These are phyloP conservation scores for Hypomecis punctinalis DNA, from an alignment of 2,888 invertebrate species.

Conservation along the genomic window DNA sequence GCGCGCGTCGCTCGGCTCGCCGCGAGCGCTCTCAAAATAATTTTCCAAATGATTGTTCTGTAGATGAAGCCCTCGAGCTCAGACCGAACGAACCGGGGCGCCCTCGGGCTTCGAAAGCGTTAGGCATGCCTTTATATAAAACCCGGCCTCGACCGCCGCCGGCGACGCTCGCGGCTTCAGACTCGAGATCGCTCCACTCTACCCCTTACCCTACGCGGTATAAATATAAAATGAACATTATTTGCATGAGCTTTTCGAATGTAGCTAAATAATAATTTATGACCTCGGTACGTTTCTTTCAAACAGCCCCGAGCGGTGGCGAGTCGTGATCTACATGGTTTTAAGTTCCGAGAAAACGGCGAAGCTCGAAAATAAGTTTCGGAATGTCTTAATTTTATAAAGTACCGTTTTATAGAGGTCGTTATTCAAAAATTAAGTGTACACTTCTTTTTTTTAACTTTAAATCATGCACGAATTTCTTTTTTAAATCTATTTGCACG, in stretches of 20 bases:
- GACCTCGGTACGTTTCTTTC: slow-evolving; percentile 55
- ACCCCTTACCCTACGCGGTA: neutral
- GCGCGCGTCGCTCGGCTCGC: slow-evolving; percentile 45
- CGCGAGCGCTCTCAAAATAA: slow-evolving; percentile 71
- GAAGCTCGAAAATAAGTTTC: neutral
- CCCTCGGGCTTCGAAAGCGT: slow-evolving; percentile 63
- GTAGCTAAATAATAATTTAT: slow-evolving; percentile 64
- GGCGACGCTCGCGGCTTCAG: slow-evolving; percentile 41
- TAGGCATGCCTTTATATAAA: slow-evolving; percentile 64
- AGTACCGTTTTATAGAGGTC: neutral
- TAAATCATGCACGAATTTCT: too few relatives aligned
- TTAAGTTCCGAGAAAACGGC: slow-evolving; percentile 33
- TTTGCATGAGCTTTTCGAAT: slow-evolving; percentile 54
- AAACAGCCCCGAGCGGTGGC: slow-evolving; percentile 53
- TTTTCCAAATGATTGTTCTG: slow-evolving; percentile 80
- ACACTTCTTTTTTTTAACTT: too few relatives aligned
- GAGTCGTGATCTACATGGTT: slow-evolving; percentile 53
- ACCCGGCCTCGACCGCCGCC: slow-evolving; percentile 36
- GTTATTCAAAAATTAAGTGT: too few relatives aligned
- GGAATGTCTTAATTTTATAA: neutral
- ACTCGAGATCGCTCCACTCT: neutral
- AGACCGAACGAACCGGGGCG: slow-evolving; percentile 31
- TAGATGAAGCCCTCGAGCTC: slow-evolving; percentile 69
- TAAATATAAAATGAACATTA: slow-evolving; percentile 47
- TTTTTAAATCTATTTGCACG: too few relatives aligned